Base-by-base conservation (phyloP, 2,113 vertebrate genomes). In the Arvicanthis niloticus region DNA sequence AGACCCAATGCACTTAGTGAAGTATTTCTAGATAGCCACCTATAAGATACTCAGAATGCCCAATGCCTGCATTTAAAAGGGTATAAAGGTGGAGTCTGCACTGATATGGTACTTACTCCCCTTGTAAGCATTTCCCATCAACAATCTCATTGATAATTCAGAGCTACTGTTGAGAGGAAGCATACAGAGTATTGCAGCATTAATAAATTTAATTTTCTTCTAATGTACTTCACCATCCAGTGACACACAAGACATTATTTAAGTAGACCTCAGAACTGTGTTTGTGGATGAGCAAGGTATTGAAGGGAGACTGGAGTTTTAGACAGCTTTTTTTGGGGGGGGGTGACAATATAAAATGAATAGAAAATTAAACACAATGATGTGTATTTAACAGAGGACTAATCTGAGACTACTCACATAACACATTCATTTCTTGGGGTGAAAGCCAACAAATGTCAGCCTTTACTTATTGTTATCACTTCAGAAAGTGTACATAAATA, bases 101-200 rank as follows among this genome's bases (percentile, higher is more conserved):
- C n/a, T 70, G 89, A 65, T 91, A 68, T 7, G n/a, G 82, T 42
- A 81, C 67, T 96, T 89, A 89, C 1, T 95, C n/a, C 53, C 42
- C 93, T 91, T 70, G 91, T 84, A 42, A 94, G n/a, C 93, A 78
- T 89, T 96, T 94, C 58, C 45, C 70, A 92, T 91, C 85, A 89
- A 29, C n/a, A 56, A 78, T 95, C 88, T 95, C 95, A 94, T 62
- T 90, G 96, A 88, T 95, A 92, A 96, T 97, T 94, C 80, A 95
- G 78, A 96, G 62, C 62, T 70, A 53, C 77, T 96, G 45, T 95
- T 94, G 70, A 34, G 89, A 93, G n/a, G 82, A 96, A 84, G 77
- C 75, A 91, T 22, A 56, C 12, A 65, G 62, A 93, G 89, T 81
- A 81, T 53, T 85, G 40, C 24, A 80, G 21, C 29, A 80, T 80